Evolutionary conservation across 2,113 vertebrate genomes (phyloP).

Genomic region (Pipa parva): DNA sequence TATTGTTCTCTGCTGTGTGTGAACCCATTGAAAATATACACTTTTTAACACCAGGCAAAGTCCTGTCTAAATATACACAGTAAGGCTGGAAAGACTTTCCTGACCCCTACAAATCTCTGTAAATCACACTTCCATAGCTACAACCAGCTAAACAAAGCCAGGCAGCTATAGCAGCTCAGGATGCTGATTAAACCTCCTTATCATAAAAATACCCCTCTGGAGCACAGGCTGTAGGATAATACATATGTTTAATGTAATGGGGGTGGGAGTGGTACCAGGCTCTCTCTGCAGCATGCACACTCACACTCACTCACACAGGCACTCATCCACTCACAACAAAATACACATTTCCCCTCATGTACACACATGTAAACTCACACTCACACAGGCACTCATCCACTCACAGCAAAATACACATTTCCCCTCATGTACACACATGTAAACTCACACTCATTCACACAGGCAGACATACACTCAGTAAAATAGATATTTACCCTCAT

Average conservation of each 20-base stretch:
- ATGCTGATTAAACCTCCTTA: conserved; percentile 76
- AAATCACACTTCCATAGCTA: conserved; percentile 87
- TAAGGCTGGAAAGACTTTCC: conserved; percentile 73
- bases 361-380: not conserved
- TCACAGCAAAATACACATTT: too few species aligned
- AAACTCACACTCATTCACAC: not conserved
- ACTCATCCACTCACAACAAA: not conserved
- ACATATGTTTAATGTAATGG: too few species aligned
- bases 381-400: not conserved
- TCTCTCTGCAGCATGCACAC: too few species aligned
- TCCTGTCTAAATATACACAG: conserved; percentile 89
- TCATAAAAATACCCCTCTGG: too few species aligned
- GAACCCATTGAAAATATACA: conserved; percentile 85
- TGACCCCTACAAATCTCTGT: conserved; percentile 85
- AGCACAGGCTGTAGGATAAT: too few species aligned
- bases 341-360: not conserved
- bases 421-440: not conserved
- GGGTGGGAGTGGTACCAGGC: too few species aligned
- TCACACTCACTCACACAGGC: too few species aligned
- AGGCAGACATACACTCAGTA: not conserved
- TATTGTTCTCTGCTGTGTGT: conserved; percentile 87
- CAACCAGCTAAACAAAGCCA: conserved; percentile 77
- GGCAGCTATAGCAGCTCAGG: conserved; percentile 69
- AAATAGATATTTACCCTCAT: too few species aligned
- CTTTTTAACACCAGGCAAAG: conserved; percentile 90